phyloP scores from a whole-genome alignment of 1,140 invertebrate species.

The Ruditapes philippinarum region DNA sequence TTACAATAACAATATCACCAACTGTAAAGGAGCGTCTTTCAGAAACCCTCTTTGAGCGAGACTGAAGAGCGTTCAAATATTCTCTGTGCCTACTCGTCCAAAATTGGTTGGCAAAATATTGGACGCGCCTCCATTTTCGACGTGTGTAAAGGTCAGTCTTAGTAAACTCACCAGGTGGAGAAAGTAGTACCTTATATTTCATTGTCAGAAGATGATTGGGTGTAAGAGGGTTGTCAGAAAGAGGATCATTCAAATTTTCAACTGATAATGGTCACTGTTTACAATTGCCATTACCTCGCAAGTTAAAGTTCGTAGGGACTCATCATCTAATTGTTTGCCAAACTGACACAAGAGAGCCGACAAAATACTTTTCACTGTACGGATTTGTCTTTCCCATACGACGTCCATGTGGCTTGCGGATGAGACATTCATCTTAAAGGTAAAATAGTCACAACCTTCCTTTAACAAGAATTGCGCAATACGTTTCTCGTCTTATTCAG shows the following conservation, averaged over 20 bases:
- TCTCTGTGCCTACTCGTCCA: conserved; percentile 61
- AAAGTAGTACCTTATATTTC: conserved; percentile 47
- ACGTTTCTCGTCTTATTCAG: neutral
- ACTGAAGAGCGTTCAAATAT: conserved; percentile 52
- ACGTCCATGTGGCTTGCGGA: conserved; percentile 65
- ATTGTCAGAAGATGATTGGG: conserved; percentile 58
- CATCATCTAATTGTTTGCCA: conserved; percentile 51
- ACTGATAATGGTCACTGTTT: conserved; percentile 58
- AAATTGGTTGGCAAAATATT: conserved; percentile 61
- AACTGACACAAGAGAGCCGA: neutral
- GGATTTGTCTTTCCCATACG: conserved; percentile 60
- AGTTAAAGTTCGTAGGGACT: conserved; percentile 37
- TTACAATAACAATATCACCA: conserved; percentile 51
- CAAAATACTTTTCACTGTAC: conserved; percentile 44
- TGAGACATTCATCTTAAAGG: conserved; percentile 60
- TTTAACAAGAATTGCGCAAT: neutral
- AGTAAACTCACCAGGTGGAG: conserved; percentile 56
- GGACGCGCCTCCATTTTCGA: conserved; percentile 52
- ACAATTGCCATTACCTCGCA: conserved; percentile 46
- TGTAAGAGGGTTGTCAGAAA: conserved; percentile 35
- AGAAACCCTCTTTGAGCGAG: neutral
- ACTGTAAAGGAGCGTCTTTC: neutral
- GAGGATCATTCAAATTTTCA: conserved; percentile 57
- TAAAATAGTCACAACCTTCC: conserved; percentile 57
- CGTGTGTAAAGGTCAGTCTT: conserved; percentile 6